These are phyloP conservation scores for Oxyscelio sp. DNA, from an alignment of 2,888 invertebrate species.

Conservation along the genomic window DNA sequence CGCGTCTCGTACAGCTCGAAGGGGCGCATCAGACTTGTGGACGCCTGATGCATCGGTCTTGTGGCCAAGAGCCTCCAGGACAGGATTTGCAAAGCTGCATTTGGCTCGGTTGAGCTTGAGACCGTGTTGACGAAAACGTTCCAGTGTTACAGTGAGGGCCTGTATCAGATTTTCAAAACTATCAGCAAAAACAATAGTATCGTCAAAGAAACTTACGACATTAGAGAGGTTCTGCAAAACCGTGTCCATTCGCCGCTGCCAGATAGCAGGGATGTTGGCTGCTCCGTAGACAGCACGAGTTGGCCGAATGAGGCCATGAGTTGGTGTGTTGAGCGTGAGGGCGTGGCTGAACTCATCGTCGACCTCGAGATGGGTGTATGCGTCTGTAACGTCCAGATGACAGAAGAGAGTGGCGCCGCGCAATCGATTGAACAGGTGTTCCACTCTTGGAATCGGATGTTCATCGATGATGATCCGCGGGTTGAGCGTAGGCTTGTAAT, in stretches of 20 bases:
- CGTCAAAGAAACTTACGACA: slow-evolving; percentile 39
- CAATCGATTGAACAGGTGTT: slow-evolving; percentile 38
- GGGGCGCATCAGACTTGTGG: slow-evolving; percentile 37
- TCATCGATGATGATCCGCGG: slow-evolving; percentile 49
- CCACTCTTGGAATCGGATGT: slow-evolving; percentile 32
- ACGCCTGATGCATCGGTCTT: slow-evolving; percentile 13
- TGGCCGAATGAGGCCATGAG: slow-evolving; percentile 44
- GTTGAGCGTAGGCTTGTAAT: neutral
- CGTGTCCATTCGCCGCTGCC: slow-evolving; percentile 32
- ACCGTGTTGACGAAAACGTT: slow-evolving; percentile 15
- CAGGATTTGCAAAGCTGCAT: slow-evolving; percentile 6
- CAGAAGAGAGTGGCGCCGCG: slow-evolving; percentile 16
- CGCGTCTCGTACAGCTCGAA: slow-evolving; percentile 17
- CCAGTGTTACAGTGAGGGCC: neutral
- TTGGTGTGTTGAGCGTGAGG: too few species aligned
- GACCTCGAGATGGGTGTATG: slow-evolving; percentile 34
- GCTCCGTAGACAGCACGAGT: slow-evolving; percentile 13
- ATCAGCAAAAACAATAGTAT: slow-evolving; percentile 14
- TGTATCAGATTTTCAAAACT: slow-evolving; percentile 13
- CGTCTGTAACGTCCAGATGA: slow-evolving; percentile 16
- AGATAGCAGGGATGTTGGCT: neutral
- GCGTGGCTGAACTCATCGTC: slow-evolving; percentile 31
- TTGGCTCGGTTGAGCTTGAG: slow-evolving; percentile 18
- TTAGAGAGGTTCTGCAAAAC: slow-evolving; percentile 19
- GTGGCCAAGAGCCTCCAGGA: slow-evolving; percentile 22